Base-by-base conservation (phyloP, 2,113 vertebrate genomes). In the Phalacrocorax carbo region DNA sequence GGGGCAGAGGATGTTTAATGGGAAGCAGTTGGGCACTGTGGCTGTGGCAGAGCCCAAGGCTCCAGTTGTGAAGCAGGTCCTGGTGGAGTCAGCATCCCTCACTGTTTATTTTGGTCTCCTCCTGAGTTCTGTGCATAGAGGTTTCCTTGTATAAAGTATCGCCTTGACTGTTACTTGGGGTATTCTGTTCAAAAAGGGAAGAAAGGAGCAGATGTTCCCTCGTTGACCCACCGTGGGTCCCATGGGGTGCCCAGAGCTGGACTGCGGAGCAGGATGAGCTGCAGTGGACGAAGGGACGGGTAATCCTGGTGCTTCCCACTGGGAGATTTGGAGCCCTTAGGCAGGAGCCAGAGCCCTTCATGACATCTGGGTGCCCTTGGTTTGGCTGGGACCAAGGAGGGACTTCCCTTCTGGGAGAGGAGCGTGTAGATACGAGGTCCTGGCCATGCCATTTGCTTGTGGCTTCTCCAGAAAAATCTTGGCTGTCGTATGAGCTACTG, bases 391-490 rank as follows among this genome's bases (percentile, higher is more conserved):
- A 19, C 51, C 4, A 2, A 32, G 38, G 44, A 70, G 4, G 23
- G 32, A 7, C n/a, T 38, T 0, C 1, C 5, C 38, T 38, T 38
- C 62, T 61, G 27, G 11, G 15, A 58, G 65, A 36, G 58, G 36
- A 61, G 64, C 0, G 0, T 32, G 68, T 32, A 34, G 40, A 26
- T n/a, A 17, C 4, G 5, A 58, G 57, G 40, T 22, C 44, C 25
- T 8, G 0, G 23, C 71, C 0, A 0, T n/a, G 57, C 20, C 16
- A 3, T 60, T 86, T 14, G 2, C 36, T 55, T 26, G 57, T 49
- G 42, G 10, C 42, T 51, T 70, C 51, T 65, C 40, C 2, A 11
- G 34, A 51, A 65, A 26, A 7, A 22, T 83, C 46, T 52, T 80
- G 88, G 42, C 72, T 93, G 57, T 42, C 10, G 10, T 52, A 15